A percentile compares a stretch with the other conserved stretches of the same genome.
phyloP scores from a whole-genome alignment of 2,797 vertebrate species.

The Hozukius guyotensis region DNA sequence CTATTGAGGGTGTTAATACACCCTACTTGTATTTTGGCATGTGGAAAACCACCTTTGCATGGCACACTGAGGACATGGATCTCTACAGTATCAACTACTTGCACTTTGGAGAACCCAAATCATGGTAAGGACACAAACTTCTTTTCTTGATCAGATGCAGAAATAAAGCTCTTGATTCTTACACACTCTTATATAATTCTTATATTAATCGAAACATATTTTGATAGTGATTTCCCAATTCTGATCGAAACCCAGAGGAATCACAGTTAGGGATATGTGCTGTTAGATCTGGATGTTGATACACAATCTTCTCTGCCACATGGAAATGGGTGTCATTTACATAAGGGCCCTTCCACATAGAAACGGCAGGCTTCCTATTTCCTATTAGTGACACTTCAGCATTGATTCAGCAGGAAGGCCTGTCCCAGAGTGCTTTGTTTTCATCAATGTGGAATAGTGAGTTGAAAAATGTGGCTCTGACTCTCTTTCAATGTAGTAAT shows the following conservation, averaged over 20 bases:
- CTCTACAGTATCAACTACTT: slow-evolving; percentile 98
- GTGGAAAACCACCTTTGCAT: slow-evolving; percentile 99
- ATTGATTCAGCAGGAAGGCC: neutral
- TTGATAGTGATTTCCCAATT: neutral
- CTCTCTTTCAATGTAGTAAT: neutral
- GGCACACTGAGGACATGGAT: slow-evolving; percentile 99
- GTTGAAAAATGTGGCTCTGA: too few species aligned
- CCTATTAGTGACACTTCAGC: neutral
- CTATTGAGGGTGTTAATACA: slow-evolving; percentile 97
- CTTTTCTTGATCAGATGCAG: neutral
- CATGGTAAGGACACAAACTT: slow-evolving; percentile 85
- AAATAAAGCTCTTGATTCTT: neutral
- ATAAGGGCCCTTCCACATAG: neutral
- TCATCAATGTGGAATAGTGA: too few species aligned
- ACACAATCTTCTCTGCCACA: neutral
- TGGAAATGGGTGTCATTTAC: neutral
- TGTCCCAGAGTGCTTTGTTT: neutral
- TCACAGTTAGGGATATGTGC: neutral
- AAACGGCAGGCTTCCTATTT: neutral
- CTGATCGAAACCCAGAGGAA: neutral
- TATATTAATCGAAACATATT: neutral
- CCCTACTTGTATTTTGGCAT: slow-evolving; percentile 98
- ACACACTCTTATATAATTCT: neutral
- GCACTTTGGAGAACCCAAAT: slow-evolving; percentile 98
- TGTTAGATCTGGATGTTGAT: neutral